Conservation (phyloP, 2,888 invertebrate genomes). For the Ephialtes manifestator region DNA sequence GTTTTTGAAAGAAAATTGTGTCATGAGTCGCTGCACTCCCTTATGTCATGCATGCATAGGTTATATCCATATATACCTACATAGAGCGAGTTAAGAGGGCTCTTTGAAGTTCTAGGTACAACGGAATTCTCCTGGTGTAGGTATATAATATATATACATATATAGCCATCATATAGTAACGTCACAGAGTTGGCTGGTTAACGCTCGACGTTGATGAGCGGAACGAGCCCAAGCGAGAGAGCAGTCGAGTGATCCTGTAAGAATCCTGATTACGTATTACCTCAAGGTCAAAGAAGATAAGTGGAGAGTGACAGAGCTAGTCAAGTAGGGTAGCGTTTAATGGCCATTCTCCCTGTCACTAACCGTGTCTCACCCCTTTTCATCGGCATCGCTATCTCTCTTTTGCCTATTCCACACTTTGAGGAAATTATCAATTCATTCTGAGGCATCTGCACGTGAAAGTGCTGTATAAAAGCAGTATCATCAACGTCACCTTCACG, state of each 20-base stretch:
- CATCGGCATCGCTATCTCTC: not conserved
- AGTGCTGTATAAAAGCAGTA: not conserved
- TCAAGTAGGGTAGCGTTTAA: constrained; percentile 19
- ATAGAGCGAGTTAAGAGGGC: constrained; percentile 3
- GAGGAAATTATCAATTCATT: constrained; percentile 5
- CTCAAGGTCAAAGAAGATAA: constrained; percentile 58
- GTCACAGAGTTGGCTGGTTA: constrained; percentile 16
- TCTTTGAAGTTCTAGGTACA: constrained; percentile 35
- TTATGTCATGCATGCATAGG: not conserved
- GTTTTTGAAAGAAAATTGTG: not conserved
- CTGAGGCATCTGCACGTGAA: not conserved
- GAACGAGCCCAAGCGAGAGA: constrained; percentile 38
- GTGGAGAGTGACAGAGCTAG: constrained; percentile 40
- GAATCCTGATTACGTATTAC: constrained; percentile 63
- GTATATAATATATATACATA: not conserved
- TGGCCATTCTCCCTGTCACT: not conserved
- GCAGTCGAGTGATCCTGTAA: constrained; percentile 39
- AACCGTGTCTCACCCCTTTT: not conserved
- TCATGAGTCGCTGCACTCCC: not conserved
- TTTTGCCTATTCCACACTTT: not conserved
- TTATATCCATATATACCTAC: not conserved
- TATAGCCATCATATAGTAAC: not conserved
- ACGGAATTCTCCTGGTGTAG: constrained; percentile 16
- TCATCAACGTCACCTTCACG: too few species aligned
- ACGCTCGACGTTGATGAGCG: constrained; percentile 36